Conservation (phyloP, 2,888 invertebrate species). For the Baccha elongata region DNA sequence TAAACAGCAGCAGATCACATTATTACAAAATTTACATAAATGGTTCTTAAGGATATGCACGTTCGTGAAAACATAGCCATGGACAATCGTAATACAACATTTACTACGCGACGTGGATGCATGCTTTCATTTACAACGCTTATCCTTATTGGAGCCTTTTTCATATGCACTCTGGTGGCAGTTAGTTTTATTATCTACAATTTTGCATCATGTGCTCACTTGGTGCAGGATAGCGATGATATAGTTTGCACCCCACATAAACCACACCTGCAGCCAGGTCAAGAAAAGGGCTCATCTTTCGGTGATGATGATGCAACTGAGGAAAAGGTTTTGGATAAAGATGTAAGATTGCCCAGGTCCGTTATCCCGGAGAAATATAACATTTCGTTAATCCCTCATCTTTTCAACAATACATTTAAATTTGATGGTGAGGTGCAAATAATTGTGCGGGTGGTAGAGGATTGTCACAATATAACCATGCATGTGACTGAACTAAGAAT, state of each 20-base stretch:
- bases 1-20: conserved; percentile 38
- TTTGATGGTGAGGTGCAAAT: conserved; percentile 89
- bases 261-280: conserved; percentile 71
- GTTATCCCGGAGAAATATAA: conserved; percentile 88
- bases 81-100: conserved; percentile 75
- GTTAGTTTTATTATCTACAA: conserved; percentile 90
- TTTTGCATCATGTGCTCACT: conserved; percentile 86
- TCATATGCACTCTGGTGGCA: conserved; percentile 86
- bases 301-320: conserved; percentile 68
- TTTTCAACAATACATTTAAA: conserved; percentile 90
- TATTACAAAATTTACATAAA: conserved; percentile 62
- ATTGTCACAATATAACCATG: conserved; percentile 87
- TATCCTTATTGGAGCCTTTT: conserved; percentile 85
- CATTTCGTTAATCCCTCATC: conserved; percentile 88
- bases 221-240: conserved; percentile 76
- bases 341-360: conserved; percentile 88
- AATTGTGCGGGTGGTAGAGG: conserved; percentile 85
- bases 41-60: conserved; percentile 80
- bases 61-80: conserved; percentile 76
- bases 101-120: conserved; percentile 82
- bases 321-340: conserved; percentile 80
- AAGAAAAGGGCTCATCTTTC: conserved; percentile 58
- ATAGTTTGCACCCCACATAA: conserved; percentile 78
- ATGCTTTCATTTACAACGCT: conserved; percentile 87
- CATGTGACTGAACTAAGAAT: conserved; percentile 89